phyloP scores from a whole-genome alignment of 2,888 invertebrate species.

The Acrobasis repandana region DNA sequence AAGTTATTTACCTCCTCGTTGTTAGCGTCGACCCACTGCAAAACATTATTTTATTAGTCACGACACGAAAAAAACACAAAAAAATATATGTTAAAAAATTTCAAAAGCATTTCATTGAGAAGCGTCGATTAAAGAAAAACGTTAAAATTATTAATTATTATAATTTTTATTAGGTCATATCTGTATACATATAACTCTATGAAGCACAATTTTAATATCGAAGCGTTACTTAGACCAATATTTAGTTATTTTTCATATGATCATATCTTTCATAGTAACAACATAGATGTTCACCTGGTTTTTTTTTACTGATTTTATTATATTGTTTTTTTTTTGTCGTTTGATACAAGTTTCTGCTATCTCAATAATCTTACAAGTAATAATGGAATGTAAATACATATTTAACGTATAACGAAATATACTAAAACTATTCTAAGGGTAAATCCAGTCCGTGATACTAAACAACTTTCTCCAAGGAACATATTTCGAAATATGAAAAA shows the following conservation, averaged over 20 bases:
- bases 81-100: slow-evolving; percentile 37
- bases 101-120: slow-evolving; percentile 76
- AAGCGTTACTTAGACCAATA: slow-evolving; percentile 22
- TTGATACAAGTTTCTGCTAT: too few relatives aligned
- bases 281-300: too few relatives aligned
- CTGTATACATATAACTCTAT: slow-evolving; percentile 53
- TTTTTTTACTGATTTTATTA: too few relatives aligned
- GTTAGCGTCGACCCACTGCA: slow-evolving; percentile 87
- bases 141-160: slow-evolving; percentile 41
- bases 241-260: background rate
- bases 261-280: background rate
- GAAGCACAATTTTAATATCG: slow-evolving; percentile 50
- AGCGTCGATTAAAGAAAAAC: slow-evolving; percentile 50
- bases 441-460: too few relatives aligned
- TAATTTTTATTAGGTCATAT: slow-evolving; percentile 53
- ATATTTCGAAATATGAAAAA: too few relatives aligned
- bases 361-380: too few relatives aligned
- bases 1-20: slow-evolving; percentile 84
- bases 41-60: slow-evolving; percentile 79
- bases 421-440: too few relatives aligned
- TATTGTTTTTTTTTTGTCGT: too few relatives aligned
- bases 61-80: slow-evolving; percentile 48
- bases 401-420: too few relatives aligned
- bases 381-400: too few relatives aligned
- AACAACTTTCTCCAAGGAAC: too few relatives aligned